phyloP scores from a whole-genome alignment of 2,113 vertebrate species.

The Papio anubis region DNA sequence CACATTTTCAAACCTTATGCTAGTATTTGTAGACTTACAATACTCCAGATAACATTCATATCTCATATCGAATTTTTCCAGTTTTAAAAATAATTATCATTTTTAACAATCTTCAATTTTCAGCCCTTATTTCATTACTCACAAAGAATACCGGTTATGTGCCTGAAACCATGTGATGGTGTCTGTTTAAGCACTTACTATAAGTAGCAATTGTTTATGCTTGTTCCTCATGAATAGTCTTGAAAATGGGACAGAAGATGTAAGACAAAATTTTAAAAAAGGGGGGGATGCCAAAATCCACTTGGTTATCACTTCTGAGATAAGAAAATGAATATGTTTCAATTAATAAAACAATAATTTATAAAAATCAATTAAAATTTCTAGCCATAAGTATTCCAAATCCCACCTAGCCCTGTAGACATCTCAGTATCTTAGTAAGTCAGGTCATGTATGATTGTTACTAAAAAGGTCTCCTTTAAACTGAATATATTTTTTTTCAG shows the following conservation, averaged over 20 bases:
- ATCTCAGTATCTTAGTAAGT: not conserved
- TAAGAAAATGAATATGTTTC: not conserved
- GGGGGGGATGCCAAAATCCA: not conserved
- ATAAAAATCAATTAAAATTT: not conserved
- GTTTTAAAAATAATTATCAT: constrained; percentile 61
- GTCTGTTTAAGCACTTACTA: constrained; percentile 32
- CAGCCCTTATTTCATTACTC: not conserved
- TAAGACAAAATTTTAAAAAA: constrained; percentile 32
- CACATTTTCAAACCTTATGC: not conserved
- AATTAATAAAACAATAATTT: not conserved
- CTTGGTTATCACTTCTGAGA: not conserved
- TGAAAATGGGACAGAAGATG: not conserved
- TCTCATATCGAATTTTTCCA: constrained; percentile 11
- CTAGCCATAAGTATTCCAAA: not conserved
- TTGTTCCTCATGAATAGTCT: not conserved
- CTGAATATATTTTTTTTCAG: not conserved
- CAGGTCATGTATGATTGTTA: constrained; percentile 11
- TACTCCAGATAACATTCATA: not conserved
- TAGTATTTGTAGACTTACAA: constrained; percentile 21
- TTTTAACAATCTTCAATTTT: constrained; percentile 31
- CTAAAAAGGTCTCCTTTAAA: not conserved
- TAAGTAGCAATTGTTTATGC: constrained; percentile 12
- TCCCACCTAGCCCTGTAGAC: not conserved
- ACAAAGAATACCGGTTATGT: constrained; percentile 9
- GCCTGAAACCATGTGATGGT: constrained; percentile 13